phyloP scores from a whole-genome alignment of 2,888 invertebrate genomes.

The Cataglyphis altisquamis region DNA sequence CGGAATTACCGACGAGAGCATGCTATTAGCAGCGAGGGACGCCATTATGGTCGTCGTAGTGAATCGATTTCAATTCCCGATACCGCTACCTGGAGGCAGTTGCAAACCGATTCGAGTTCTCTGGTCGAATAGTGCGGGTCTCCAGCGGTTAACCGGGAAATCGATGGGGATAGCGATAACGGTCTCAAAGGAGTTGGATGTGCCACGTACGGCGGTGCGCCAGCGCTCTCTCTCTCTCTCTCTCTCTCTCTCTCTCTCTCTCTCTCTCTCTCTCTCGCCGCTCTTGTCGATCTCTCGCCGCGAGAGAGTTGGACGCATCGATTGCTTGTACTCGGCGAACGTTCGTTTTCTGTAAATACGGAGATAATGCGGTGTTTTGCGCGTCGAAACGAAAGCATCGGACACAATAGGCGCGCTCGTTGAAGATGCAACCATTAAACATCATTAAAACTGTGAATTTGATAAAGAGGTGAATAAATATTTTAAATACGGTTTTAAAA shows the following conservation, averaged over 20 bases:
- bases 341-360: conserved; percentile 30
- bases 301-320: conserved; percentile 37
- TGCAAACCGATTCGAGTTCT: conserved; percentile 63
- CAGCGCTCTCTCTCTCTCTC: conserved; percentile 18
- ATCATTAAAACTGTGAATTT: neutral
- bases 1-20: conserved; percentile 67
- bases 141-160: conserved; percentile 61
- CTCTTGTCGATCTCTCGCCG: conserved; percentile 48
- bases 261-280: conserved; percentile 30
- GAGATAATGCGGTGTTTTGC: conserved; percentile 28
- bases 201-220: conserved; percentile 31
- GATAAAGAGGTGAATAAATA: neutral
- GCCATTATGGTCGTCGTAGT: conserved; percentile 69
- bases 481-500: neutral
- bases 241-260: too few relatives aligned
- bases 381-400: conserved; percentile 1
- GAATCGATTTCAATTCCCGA: conserved; percentile 77
- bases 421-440: neutral
- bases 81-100: conserved; percentile 65
- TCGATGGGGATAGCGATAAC: conserved; percentile 68
- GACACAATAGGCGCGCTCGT: neutral
- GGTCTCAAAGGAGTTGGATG: conserved; percentile 56
- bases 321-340: conserved; percentile 9
- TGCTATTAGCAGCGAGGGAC: conserved; percentile 68
- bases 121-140: conserved; percentile 57